A percentile compares a stretch with the other conserved stretches of the same genome.
These are phyloP conservation scores for Vanessa atalanta DNA, from an alignment of 1,140 invertebrate species.

Conservation along the genomic window DNA sequence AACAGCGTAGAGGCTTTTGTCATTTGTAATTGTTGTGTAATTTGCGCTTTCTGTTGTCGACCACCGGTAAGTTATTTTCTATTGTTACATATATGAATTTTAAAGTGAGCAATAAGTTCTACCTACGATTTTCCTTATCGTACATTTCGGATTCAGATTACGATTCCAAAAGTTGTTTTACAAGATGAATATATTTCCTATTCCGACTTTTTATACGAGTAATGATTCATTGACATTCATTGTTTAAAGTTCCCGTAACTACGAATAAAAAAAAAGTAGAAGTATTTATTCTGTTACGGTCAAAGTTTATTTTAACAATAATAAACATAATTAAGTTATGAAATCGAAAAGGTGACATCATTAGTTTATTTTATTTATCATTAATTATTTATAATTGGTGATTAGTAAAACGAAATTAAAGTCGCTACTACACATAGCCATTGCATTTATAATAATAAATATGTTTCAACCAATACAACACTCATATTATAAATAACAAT, in stretches of 20 bases:
- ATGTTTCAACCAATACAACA: no score
- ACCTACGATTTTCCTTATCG: slow-evolving; percentile 20
- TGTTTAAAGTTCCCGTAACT: not conserved
- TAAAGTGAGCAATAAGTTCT: slow-evolving; percentile 20
- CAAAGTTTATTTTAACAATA: no score
- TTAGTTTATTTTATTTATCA: no score
- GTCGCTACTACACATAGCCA: no score
- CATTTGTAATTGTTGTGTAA: slow-evolving; percentile 27
- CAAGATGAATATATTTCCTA: not conserved
- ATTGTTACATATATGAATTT: slow-evolving; percentile 1
- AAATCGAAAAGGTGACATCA: no score
- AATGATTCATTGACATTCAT: slow-evolving; percentile 16
- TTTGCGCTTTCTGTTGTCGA: slow-evolving; percentile 18
- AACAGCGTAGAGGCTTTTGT: slow-evolving; percentile 34
- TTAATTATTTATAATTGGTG: no score
- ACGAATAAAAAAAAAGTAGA: no score
- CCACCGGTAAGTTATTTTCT: slow-evolving; percentile 32
- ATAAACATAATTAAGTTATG: no score
- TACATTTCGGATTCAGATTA: not conserved
- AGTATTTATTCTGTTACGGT: no score
- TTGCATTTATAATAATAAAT: no score
- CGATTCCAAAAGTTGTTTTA: not conserved
- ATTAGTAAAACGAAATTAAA: no score
- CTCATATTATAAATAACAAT: no score
- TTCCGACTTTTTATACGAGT: slow-evolving; percentile 36